These are phyloP conservation scores for Bursaphelenchus mucronatus DNA, from an alignment of 1,140 invertebrate genomes.

Conservation along the genomic window DNA sequence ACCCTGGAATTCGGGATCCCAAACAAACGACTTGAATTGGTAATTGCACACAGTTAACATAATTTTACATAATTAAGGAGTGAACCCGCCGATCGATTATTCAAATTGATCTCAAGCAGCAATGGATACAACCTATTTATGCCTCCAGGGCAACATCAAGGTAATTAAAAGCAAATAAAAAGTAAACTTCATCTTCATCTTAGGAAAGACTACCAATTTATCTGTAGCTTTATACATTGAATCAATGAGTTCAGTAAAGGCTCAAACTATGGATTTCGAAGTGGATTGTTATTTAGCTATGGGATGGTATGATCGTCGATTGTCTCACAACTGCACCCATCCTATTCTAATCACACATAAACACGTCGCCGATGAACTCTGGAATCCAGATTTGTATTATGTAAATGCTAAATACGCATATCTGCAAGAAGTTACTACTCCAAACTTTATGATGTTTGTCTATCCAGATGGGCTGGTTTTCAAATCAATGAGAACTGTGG, in stretches of 20 bases:
- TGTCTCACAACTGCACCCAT: slow-evolving; percentile 59
- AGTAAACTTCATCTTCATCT: slow-evolving; percentile 17
- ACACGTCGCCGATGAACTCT: slow-evolving; percentile 37
- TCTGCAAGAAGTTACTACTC: slow-evolving; percentile 58
- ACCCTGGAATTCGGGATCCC: slow-evolving; percentile 30
- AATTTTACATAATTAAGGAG: slow-evolving; percentile 40
- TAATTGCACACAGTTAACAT: slow-evolving; percentile 19
- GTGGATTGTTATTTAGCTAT: slow-evolving; percentile 60
- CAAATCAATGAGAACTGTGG: slow-evolving; percentile 59
- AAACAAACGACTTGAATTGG: slow-evolving; percentile 37
- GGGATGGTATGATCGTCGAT: slow-evolving; percentile 57
- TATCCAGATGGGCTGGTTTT: slow-evolving; percentile 59
- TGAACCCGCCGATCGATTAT: slow-evolving; percentile 53
- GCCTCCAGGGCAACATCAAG: slow-evolving; percentile 51
- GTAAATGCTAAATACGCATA: slow-evolving; percentile 61
- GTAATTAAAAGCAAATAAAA: slow-evolving; percentile 27
- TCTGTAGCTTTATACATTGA: slow-evolving; percentile 57
- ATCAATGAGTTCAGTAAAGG: slow-evolving; percentile 60
- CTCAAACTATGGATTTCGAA: slow-evolving; percentile 56
- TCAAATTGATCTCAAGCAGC: slow-evolving; percentile 44
- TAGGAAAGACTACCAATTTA: slow-evolving; percentile 52
- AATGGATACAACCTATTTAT: slow-evolving; percentile 59
- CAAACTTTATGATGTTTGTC: slow-evolving; percentile 55
- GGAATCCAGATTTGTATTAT: slow-evolving; percentile 57
- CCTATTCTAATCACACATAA: slow-evolving; percentile 59